Base-by-base conservation (phyloP, 2,113 vertebrate genomes). In the Hepsetus odoe region DNA sequence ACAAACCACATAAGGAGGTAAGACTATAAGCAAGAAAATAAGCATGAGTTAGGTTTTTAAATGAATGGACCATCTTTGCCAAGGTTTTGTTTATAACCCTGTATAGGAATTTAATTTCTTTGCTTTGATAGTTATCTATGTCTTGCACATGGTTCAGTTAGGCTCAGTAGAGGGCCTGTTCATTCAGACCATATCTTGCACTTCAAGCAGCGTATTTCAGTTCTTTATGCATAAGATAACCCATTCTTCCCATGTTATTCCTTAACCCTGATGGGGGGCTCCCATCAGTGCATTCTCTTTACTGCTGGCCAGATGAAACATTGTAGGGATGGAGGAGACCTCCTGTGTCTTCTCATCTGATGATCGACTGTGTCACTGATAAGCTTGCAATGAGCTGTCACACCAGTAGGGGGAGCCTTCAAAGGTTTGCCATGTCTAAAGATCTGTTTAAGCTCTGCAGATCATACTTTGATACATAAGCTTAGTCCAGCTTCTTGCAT, bases 331-430 rank as follows among this genome's bases (percentile, higher is more conserved):
- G 30, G 24, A 30, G 0, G 12, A 61, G 5, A n/a, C 59, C 49
- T 80, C 22, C 14, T 79, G 42, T n/a, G 0, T 64, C 28, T 42
- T 73, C 44, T 44, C 26, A 32, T 46, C 20, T 33, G 61, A 65
- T 65, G 61, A 65, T 5, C n/a, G 66, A 7, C 51, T 42, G 26
- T 9, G 18, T 1, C 24, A 55, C 32, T 16, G 61, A 76, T 80
- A 35, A 72, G 12, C 38, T 55, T 80, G 69, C 35, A 70, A 14
- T 82, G 46, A 62, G 28, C 14, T 61, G 80, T 73, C 22, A 61
- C 5, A 70, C 90, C 92, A 89, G 86, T 83, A 90, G 90, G 86
- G 84, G 90, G 87, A 59, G 90, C 87, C 85, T 84, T 84, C 79
- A 82, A 65, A 85, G 88, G 80, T 78, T 78, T 44, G 56, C 26